A percentile compares a stretch with the other conserved stretches of the same genome.
phyloP scores from a whole-genome alignment of 2,888 invertebrate genomes.

The Tetragonula carbonaria region DNA sequence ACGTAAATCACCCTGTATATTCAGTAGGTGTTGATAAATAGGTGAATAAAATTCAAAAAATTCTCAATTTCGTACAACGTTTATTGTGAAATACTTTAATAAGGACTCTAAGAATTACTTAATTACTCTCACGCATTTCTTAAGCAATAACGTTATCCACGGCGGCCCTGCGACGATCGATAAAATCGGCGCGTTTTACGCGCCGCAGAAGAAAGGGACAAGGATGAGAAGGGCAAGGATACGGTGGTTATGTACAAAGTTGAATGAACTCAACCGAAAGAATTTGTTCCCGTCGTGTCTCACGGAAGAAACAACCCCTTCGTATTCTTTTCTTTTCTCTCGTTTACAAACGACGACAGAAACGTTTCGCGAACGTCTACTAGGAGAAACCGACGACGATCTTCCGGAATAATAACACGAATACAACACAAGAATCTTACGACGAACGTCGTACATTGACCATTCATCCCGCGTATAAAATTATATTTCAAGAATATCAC shows the following conservation, averaged over 20 bases:
- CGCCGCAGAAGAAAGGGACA: slow-evolving; percentile 39
- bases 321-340: slow-evolving; percentile 12
- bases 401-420: not conserved
- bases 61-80: slow-evolving; percentile 44
- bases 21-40: not conserved
- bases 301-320: slow-evolving; percentile 14
- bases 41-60: too few species aligned
- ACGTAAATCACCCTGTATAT: not conserved
- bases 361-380: slow-evolving; percentile 48
- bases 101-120: slow-evolving; percentile 66
- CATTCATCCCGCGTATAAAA: not conserved
- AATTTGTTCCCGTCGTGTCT: slow-evolving; percentile 30
- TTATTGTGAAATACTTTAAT: slow-evolving; percentile 74
- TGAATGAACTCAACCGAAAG: slow-evolving; percentile 39
- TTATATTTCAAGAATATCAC: slow-evolving; percentile 10
- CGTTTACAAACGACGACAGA: slow-evolving; percentile 7
- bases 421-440: not conserved
- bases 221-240: slow-evolving; percentile 55
- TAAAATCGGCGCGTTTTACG: slow-evolving; percentile 9
- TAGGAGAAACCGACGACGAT: not conserved
- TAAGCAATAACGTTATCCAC: slow-evolving; percentile 59
- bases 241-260: slow-evolving; percentile 69
- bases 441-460: too few species aligned
- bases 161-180: slow-evolving; percentile 29
- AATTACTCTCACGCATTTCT: slow-evolving; percentile 60